Percentiles rank a stretch among this genome's conserved stretches.
Evolutionary conservation across 1,140 invertebrate species (phyloP).

Genomic region (Orchesella cincta): DNA sequence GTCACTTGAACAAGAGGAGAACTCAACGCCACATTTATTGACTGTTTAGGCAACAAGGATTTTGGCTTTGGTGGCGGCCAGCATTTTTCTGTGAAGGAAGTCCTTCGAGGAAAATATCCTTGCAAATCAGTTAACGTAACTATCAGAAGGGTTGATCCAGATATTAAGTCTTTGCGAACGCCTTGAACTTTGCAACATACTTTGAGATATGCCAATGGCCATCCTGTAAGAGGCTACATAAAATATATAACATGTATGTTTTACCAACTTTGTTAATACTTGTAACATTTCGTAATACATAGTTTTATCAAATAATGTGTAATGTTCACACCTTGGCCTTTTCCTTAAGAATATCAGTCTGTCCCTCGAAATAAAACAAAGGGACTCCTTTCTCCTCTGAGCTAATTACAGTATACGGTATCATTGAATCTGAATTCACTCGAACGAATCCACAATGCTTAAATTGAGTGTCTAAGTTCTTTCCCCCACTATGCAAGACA

Average conservation of each 20-base stretch:
- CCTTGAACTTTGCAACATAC: slow-evolving; percentile 93
- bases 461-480: slow-evolving; percentile 61
- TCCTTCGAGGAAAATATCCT: slow-evolving; percentile 83
- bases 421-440: slow-evolving; percentile 90
- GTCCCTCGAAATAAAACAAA: slow-evolving; percentile 90
- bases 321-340: slow-evolving; percentile 69
- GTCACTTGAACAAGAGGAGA: not conserved
- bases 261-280: too few species aligned
- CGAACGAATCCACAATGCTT: slow-evolving; percentile 85
- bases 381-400: slow-evolving; percentile 79
- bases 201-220: slow-evolving; percentile 88
- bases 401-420: slow-evolving; percentile 78
- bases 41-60: slow-evolving; percentile 44
- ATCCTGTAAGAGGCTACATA: slow-evolving; percentile 67
- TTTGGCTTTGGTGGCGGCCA: slow-evolving; percentile 46
- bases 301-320: not conserved
- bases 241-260: slow-evolving; percentile 34
- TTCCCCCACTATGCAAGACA: slow-evolving; percentile 65
- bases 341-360: slow-evolving; percentile 82
- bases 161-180: slow-evolving; percentile 85
- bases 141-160: slow-evolving; percentile 82
- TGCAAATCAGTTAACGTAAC: slow-evolving; percentile 87
- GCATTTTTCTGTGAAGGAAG: slow-evolving; percentile 64
- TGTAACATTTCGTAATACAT: too few species aligned
- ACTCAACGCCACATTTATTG: not conserved